Percentiles rank a stretch among this genome's conserved stretches.
phyloP scores from a whole-genome alignment of 2,113 vertebrate genomes.

The Heloderma charlesbogerti region DNA sequence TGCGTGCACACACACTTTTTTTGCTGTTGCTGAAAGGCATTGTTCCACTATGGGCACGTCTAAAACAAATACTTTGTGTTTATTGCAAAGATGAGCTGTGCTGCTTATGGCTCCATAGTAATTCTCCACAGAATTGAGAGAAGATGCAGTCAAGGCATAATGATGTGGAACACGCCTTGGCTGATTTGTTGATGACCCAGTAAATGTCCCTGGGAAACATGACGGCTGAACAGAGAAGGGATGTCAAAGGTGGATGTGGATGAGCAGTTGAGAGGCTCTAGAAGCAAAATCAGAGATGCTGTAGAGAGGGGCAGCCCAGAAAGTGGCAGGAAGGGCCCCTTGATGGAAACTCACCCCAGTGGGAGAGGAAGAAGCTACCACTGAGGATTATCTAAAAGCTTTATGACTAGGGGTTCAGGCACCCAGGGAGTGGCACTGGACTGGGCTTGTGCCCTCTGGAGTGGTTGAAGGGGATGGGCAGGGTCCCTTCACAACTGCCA shows the following conservation, averaged over 20 bases:
- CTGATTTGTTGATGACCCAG: background rate
- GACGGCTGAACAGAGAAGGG: background rate
- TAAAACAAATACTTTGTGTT: background rate
- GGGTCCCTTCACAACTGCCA: background rate
- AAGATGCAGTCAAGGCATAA: background rate
- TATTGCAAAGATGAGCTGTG: background rate
- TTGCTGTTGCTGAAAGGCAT: background rate
- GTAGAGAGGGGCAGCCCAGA: too few species aligned
- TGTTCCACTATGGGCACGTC: background rate
- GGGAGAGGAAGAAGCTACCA: background rate
- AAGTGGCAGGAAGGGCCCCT: background rate
- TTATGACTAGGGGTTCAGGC: background rate
- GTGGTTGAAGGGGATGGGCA: background rate
- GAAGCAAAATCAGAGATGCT: background rate
- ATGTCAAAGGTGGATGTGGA: background rate
- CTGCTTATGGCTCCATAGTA: background rate
- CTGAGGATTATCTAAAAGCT: background rate
- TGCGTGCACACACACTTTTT: background rate
- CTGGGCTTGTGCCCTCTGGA: background rate
- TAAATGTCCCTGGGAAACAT: background rate
- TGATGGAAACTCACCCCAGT: background rate
- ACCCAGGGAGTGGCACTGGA: background rate
- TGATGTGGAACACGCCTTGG: background rate
- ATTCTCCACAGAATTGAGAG: background rate
- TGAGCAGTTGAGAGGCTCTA: background rate